Evolutionary conservation across 30 jellyfish, hydroid and myxozoan genomes (phyloP), one percentile per base, ranked within the genome.

Genomic region (Pseudorhiza aurosa): DNA sequence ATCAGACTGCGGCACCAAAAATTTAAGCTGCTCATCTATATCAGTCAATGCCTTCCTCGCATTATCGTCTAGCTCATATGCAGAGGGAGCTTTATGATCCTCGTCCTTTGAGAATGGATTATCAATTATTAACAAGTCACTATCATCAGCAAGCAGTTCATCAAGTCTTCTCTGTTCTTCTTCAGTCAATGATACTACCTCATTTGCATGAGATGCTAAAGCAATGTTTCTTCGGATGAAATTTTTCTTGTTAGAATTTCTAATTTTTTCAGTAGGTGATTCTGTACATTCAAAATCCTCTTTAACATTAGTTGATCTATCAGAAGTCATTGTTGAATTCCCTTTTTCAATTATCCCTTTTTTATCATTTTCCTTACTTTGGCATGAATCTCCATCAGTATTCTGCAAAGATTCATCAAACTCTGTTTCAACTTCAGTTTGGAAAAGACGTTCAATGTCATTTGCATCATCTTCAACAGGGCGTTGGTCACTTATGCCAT

Each of bases 161-260:
- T 82, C 93, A 31, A 89, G 84, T 31, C 97, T 68, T 28, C 72
- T 59, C 53, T 71, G 43, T 76, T 89, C 97, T 39, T 45, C 73
- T 56, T 89, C 94, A 2, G 97, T 89, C 58, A 89, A 46, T 44
- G 95, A 73, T 43, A 89, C 72, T 15, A 74, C 43, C 39, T 81
- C 97, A 64, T 70, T 72, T 30, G 95, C 95, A 72, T 82, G 93
- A 21, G 88, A 57, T 39, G 97, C 97, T 24, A 89, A 56, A 26
- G 75, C 88, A 5, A 67, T 89, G 68, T 89, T 89, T 43, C 97
- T 45, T 76, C 68, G 81, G 6, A 89, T 37, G 70, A 81, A 89
- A 45, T 89, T 44, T 36, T 58, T 89, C 46, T 73, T 57, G 33
- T 72, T 80, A 31, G 78, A 64, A 14, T 40, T 53, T 10, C 49